Conservation (phyloP, 2,797 vertebrate species). For the Helostoma temminkii region DNA sequence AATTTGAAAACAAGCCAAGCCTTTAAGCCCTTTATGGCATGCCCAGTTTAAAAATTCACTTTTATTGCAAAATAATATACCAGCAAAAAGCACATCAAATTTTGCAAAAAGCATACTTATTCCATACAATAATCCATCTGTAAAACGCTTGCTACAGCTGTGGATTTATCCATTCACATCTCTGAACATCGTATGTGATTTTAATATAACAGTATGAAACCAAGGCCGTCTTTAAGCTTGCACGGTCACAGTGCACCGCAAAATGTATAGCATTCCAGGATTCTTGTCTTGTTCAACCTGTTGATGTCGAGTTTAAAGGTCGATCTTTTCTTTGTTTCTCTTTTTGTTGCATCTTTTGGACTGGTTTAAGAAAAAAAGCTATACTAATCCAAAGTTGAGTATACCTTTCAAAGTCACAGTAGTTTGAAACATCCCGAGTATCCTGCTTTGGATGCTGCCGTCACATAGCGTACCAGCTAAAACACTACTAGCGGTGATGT, state of each 20-base stretch:
- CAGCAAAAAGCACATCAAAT: slow-evolving; percentile 68
- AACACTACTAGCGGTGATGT: slow-evolving; percentile 62
- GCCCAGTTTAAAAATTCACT: slow-evolving; percentile 58
- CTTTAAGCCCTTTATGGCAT: slow-evolving; percentile 12
- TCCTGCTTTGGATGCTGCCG: slow-evolving; percentile 48
- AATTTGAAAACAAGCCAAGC: slow-evolving; percentile 20
- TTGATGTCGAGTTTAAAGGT: slow-evolving; percentile 26
- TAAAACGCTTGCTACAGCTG: slow-evolving; percentile 63
- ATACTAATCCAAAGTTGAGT: slow-evolving; percentile 43
- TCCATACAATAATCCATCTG: slow-evolving; percentile 69
- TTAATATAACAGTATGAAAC: slow-evolving; percentile 50
- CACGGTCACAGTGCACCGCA: slow-evolving; percentile 43
- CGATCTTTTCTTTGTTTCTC: background rate
- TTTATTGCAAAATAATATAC: slow-evolving; percentile 81
- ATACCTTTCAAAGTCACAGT: slow-evolving; percentile 59
- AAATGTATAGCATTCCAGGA: slow-evolving; percentile 51
- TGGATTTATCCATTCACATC: slow-evolving; percentile 60
- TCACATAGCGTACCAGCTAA: slow-evolving; percentile 62
- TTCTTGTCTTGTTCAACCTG: slow-evolving; percentile 41
- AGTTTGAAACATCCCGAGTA: slow-evolving; percentile 59
- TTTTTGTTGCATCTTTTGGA: slow-evolving; percentile 28
- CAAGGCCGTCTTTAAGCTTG: slow-evolving; percentile 53
- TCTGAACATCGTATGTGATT: slow-evolving; percentile 53
- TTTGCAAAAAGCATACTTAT: slow-evolving; percentile 76
- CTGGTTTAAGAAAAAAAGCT: slow-evolving; percentile 50